Base-by-base conservation (phyloP, 2,797 vertebrate genomes). In the Parauchenoglanis punctatus region DNA sequence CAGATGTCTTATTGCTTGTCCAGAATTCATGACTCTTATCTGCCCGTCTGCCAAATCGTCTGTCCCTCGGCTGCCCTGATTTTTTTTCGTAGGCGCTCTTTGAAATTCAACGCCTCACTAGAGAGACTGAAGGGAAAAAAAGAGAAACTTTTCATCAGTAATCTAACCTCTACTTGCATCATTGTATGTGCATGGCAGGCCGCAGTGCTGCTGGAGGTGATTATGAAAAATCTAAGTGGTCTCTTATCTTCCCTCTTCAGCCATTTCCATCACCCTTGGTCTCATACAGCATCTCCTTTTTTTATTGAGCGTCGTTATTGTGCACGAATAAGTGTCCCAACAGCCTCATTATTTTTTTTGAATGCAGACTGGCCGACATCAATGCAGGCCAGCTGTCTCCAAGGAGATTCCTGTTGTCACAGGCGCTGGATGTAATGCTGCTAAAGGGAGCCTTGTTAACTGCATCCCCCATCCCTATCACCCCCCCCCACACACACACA, bases 361-460 rank as follows among this genome's bases (percentile, higher is more conserved):
- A 89, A 87, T 81, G 68, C 83, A 84, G 81, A 59, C 76, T 31
- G 78, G 87, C 91, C 5, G 77, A 90, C 88, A 88, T 93, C 89
- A 86, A 87, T 91, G 86, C 80, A 89, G 65, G 63, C 84, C 89
- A 59, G 87, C 86, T 77, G n/a, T 89, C 89, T 65, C 88, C 7
- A 81, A 25, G 84, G 91, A 89, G 90, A 93, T 75, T 49, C 88
- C 84, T 83, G 80, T 88, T 31, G 63, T 93, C 85, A 84, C 46
- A 63, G 88, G 85, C 68, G 1, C 90, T 83, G 81, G 89, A 85
- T 83, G 87, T 81, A 89, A 89, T 77, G 86, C 83, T 17, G 77
- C 88, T 93, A 92, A 83, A 94, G 84, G 88, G 94, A 91, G 89
- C 59, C 88, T 89, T 78, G 56, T 86, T 90, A 88, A 81, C 81